These are phyloP conservation scores for Poeciliopsis prolifica DNA, from an alignment of 2,113 vertebrate genomes.

Conservation along the genomic window DNA sequence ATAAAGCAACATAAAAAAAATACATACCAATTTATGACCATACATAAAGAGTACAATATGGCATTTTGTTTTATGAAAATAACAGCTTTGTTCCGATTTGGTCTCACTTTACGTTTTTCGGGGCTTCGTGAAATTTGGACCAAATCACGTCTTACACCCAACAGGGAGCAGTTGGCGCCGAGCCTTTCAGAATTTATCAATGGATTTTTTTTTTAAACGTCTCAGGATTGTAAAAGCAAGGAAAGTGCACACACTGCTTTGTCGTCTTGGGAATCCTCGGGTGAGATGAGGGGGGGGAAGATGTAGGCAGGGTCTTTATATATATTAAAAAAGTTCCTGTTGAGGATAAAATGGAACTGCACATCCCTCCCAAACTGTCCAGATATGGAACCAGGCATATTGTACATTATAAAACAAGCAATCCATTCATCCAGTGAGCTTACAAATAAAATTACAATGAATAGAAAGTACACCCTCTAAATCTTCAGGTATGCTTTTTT, in stretches of 20 bases:
- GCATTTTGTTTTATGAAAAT: slow-evolving; percentile 54
- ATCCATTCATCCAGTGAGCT: no score
- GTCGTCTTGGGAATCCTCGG: slow-evolving; percentile 14
- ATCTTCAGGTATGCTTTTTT: no score
- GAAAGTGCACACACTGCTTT: slow-evolving; percentile 55
- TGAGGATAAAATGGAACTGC: no score
- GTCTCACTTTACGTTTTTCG: slow-evolving; percentile 22
- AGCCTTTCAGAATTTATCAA: not conserved
- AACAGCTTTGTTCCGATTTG: slow-evolving; percentile 24
- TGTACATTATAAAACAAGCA: no score
- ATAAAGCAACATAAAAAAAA: slow-evolving; percentile 65
- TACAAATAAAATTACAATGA: no score
- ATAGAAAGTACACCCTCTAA: no score
- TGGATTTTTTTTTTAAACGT: slow-evolving; percentile 24
- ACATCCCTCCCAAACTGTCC: no score
- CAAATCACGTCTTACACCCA: not conserved
- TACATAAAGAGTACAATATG: slow-evolving; percentile 66
- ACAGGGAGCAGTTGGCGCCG: not conserved
- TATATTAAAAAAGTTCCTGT: no score
- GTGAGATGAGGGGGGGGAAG: no score
- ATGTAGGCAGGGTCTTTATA: no score
- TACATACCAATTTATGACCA: slow-evolving; percentile 56
- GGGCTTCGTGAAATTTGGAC: not conserved
- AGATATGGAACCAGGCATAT: no score
- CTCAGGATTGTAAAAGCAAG: slow-evolving; percentile 68